These are phyloP conservation scores for Drosophila persimilis DNA, from an alignment of 1,140 invertebrate genomes.

Conservation along the genomic window DNA sequence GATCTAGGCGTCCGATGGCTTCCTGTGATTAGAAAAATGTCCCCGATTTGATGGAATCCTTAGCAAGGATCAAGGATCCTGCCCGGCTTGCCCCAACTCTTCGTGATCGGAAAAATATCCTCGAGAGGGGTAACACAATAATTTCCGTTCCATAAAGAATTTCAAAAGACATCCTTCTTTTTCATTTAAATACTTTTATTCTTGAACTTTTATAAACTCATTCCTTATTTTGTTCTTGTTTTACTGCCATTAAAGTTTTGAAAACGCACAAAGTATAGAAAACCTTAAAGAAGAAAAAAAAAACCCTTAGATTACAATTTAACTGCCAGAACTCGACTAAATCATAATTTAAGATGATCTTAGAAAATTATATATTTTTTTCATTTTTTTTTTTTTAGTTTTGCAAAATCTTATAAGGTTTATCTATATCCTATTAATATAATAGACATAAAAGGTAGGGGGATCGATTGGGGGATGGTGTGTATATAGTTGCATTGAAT, in stretches of 20 bases:
- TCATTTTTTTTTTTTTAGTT: constrained; percentile 14
- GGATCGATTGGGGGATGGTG: constrained; percentile 33
- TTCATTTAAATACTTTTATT: constrained; percentile 14
- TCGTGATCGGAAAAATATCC: too few relatives aligned
- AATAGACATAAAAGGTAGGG: constrained; percentile 70
- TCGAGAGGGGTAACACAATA: too few relatives aligned
- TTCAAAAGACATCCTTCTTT: too few relatives aligned
- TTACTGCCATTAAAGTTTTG: constrained; percentile 52
- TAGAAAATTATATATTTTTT: constrained; percentile 12
- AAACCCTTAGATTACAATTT: constrained; percentile 31
- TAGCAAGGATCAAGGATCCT: too few relatives aligned
- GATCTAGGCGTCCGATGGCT: too few relatives aligned
- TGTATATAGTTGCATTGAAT: constrained; percentile 53
- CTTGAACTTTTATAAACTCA: constrained; percentile 8
- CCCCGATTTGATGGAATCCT: too few relatives aligned
- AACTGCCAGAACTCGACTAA: constrained; percentile 35
- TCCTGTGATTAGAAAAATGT: too few relatives aligned
- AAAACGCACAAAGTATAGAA: constrained; percentile 52
- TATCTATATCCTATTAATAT: constrained; percentile 72
- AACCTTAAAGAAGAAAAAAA: constrained; percentile 27
- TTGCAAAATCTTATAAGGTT: constrained; percentile 10
- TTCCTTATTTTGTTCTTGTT: constrained; percentile 8
- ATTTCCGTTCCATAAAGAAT: too few relatives aligned
- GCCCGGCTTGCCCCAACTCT: too few relatives aligned
- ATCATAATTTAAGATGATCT: constrained; percentile 38